These are phyloP conservation scores for Adelognathus sp. DNA, from an alignment of 2,888 invertebrate genomes.

Conservation along the genomic window DNA sequence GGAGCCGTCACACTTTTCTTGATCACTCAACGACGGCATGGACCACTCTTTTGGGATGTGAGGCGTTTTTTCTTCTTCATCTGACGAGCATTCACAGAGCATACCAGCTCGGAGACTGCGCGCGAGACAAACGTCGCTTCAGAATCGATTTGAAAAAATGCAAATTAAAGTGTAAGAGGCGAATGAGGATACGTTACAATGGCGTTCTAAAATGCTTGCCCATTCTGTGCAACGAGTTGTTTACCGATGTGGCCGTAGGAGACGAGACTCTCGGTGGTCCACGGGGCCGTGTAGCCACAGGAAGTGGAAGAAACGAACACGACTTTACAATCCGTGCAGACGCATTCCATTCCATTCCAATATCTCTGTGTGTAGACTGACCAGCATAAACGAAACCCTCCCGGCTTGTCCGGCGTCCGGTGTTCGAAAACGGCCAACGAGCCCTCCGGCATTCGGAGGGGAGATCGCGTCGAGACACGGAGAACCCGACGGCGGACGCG, in stretches of 20 bases:
- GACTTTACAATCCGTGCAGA: slow-evolving; percentile 78
- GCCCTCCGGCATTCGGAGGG: slow-evolving; percentile 75
- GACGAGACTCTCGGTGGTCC: slow-evolving; percentile 72
- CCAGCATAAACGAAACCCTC: slow-evolving; percentile 65
- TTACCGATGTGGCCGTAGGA: background rate
- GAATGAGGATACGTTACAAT: slow-evolving; percentile 22
- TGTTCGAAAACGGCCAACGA: slow-evolving; percentile 62
- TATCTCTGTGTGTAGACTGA: slow-evolving; percentile 67
- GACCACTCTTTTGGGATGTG: slow-evolving; percentile 44
- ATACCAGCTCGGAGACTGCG: slow-evolving; percentile 17
- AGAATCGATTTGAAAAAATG: slow-evolving; percentile 42
- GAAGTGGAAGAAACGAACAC: slow-evolving; percentile 68
- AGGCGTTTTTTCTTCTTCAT: slow-evolving; percentile 34
- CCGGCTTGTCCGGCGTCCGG: slow-evolving; percentile 67
- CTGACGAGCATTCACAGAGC: slow-evolving; percentile 44
- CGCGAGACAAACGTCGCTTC: slow-evolving; percentile 29
- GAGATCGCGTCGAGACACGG: slow-evolving; percentile 76
- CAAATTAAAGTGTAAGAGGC: slow-evolving; percentile 26
- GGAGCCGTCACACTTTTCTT: slow-evolving; percentile 48
- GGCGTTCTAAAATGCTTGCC: background rate
- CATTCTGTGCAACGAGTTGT: background rate
- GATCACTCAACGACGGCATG: slow-evolving; percentile 49
- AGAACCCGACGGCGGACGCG: slow-evolving; percentile 72
- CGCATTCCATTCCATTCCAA: slow-evolving; percentile 79
- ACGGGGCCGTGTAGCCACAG: slow-evolving; percentile 59